Evolutionary conservation across 1,140 invertebrate genomes (phyloP).

Genomic region (Lordiphosa collinella): DNA sequence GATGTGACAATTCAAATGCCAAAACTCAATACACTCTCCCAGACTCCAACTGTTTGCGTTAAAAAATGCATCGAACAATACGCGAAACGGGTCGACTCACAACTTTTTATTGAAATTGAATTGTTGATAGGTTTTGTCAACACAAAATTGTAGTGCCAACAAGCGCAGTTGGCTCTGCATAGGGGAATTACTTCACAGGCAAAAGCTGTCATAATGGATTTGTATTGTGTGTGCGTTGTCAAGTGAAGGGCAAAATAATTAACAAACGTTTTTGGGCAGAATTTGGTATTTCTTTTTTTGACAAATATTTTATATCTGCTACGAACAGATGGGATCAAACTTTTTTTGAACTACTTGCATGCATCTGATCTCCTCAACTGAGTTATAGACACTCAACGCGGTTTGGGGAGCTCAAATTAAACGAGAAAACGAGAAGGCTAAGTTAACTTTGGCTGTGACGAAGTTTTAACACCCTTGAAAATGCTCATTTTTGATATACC

Average conservation of each 20-base stretch:
- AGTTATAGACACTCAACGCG: too few species aligned
- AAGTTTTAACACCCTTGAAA: too few species aligned
- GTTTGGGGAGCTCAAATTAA: too few species aligned
- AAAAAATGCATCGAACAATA: constrained; percentile 68
- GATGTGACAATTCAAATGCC: constrained; percentile 75
- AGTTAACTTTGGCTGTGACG: too few species aligned
- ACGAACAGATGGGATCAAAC: not conserved
- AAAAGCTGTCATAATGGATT: constrained; percentile 49
- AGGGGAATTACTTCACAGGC: not conserved
- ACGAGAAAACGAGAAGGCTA: too few species aligned
- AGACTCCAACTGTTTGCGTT: constrained; percentile 40
- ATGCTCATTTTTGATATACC: too few species aligned
- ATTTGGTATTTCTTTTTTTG: not conserved
- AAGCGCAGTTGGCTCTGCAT: constrained; percentile 11
- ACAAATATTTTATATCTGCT: constrained; percentile 5
- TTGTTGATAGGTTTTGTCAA: constrained; percentile 77
- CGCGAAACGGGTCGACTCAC: constrained; percentile 44
- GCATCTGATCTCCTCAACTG: too few species aligned
- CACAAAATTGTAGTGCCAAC: constrained; percentile 49
- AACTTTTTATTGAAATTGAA: constrained; percentile 77
- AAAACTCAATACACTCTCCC: constrained; percentile 44
- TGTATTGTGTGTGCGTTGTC: constrained; percentile 30
- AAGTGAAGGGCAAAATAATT: constrained; percentile 30
- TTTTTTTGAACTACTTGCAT: too few species aligned
- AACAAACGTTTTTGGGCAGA: constrained; percentile 20